These are phyloP conservation scores for Syngnathoides biaculeatus DNA, from an alignment of 2,113 vertebrate genomes.

Conservation along the genomic window DNA sequence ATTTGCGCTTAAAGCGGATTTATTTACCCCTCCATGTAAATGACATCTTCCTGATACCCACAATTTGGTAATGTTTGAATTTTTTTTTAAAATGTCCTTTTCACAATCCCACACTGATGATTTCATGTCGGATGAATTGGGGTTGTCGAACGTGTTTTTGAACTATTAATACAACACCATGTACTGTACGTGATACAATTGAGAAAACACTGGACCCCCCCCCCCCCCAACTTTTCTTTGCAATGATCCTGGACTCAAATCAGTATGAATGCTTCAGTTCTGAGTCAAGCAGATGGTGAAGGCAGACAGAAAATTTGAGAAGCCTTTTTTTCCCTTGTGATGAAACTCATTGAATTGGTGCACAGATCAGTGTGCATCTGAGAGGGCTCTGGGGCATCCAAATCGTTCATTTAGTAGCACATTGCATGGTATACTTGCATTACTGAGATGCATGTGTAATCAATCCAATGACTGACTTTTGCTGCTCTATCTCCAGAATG, in stretches of 20 bases:
- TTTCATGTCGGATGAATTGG: background rate
- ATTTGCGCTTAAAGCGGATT: background rate
- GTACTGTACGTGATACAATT: background rate
- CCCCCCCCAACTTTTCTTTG: background rate
- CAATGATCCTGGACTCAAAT: background rate
- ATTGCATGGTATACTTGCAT: constrained; percentile 40
- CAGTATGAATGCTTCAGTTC: background rate
- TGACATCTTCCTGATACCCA: background rate
- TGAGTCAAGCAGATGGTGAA: no score
- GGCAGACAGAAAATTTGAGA: no score
- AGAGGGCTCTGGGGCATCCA: constrained; percentile 3
- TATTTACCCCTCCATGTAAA: background rate
- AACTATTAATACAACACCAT: background rate
- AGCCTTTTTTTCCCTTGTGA: no score
- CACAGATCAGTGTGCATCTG: background rate
- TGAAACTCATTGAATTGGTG: background rate
- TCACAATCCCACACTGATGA: background rate
- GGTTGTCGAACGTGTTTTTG: background rate
- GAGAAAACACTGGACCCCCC: background rate
- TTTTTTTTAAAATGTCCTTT: background rate
- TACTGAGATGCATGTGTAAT: constrained; percentile 45
- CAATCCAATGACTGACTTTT: constrained; percentile 31
- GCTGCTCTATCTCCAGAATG: constrained; percentile 36
- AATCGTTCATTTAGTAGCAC: constrained; percentile 12
- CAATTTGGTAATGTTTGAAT: background rate